A percentile compares a stretch with the other conserved stretches of the same genome.
These are phyloP conservation scores for Zootermopsis nevadensis DNA, from an alignment of 2,888 invertebrate genomes.

Conservation along the genomic window DNA sequence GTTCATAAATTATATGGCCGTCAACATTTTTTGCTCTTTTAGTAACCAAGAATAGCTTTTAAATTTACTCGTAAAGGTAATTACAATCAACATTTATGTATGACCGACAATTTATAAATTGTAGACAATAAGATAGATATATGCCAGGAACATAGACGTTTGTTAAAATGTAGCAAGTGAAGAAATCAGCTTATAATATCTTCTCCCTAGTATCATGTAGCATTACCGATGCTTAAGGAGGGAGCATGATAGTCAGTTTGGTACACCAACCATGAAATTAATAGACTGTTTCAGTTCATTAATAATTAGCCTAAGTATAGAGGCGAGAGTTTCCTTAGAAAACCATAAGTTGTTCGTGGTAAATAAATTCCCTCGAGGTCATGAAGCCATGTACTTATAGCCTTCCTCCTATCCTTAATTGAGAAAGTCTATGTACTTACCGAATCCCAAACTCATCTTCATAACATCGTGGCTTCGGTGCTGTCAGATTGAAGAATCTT, in stretches of 20 bases:
- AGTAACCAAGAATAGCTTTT: too few species aligned
- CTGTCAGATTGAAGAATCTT: neutral
- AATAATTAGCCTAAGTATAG: slow-evolving; percentile 9
- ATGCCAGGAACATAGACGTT: too few species aligned
- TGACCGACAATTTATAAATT: too few species aligned
- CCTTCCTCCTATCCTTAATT: slow-evolving; percentile 7
- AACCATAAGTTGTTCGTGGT: slow-evolving; percentile 18
- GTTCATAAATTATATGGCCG: too few species aligned
- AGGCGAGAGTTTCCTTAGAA: neutral
- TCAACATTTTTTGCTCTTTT: too few species aligned
- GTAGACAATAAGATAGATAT: too few species aligned
- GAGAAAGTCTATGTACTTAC: slow-evolving; percentile 1
- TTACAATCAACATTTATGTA: too few species aligned
- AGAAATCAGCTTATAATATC: too few species aligned
- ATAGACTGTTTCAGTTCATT: slow-evolving; percentile 3
- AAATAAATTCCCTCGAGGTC: slow-evolving; percentile 15
- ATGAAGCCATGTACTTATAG: slow-evolving; percentile 1
- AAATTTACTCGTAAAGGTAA: too few species aligned
- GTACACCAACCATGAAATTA: neutral
- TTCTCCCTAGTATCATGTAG: neutral
- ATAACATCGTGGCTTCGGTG: neutral
- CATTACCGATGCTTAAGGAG: neutral
- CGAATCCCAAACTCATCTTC: neutral
- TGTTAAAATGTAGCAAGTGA: too few species aligned
- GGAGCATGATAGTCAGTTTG: neutral